Percentiles rank a stretch among this genome's conserved stretches.
Conservation (phyloP, 1,140 invertebrate species). For the Polyergus mexicanus region DNA sequence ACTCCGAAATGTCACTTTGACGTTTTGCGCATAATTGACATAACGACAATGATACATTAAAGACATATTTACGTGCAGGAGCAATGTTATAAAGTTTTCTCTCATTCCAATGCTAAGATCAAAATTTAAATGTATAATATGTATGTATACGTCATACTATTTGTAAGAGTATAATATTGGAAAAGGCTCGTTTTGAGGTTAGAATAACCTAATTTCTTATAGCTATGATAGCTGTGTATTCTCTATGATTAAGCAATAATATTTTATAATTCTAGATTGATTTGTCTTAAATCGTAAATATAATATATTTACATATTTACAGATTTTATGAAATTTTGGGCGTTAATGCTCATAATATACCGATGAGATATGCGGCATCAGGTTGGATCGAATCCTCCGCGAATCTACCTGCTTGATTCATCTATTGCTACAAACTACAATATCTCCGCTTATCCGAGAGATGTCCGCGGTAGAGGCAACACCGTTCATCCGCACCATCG, state of each 20-base stretch:
- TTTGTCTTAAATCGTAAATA: not conserved
- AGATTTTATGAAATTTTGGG: conserved; percentile 62
- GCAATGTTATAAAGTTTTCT: not conserved
- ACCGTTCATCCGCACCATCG: conserved; percentile 94
- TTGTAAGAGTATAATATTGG: not conserved
- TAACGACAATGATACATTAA: not conserved
- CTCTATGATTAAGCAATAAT: not conserved
- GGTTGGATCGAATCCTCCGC: conserved; percentile 62
- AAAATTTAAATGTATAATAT: not conserved
- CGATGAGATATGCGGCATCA: conserved; percentile 82
- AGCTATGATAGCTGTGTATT: not conserved
- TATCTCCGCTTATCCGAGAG: conserved; percentile 55
- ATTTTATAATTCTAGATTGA: not conserved
- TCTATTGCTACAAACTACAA: conserved; percentile 56
- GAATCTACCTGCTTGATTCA: conserved; percentile 48
- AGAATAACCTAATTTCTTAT: conserved; percentile 21
- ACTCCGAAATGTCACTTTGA: not conserved
- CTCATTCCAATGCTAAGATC: not conserved
- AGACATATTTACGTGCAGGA: not conserved
- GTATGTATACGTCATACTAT: not conserved
- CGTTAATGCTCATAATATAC: conserved; percentile 79
- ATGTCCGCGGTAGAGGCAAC: conserved; percentile 87
- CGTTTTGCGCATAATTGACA: conserved; percentile 14
- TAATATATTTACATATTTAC: not conserved
- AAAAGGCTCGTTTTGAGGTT: conserved; percentile 5